A percentile compares a stretch with the other conserved stretches of the same genome.
phyloP scores from a whole-genome alignment of 1,140 invertebrate species.

The Schlechtendalia chinensis region DNA sequence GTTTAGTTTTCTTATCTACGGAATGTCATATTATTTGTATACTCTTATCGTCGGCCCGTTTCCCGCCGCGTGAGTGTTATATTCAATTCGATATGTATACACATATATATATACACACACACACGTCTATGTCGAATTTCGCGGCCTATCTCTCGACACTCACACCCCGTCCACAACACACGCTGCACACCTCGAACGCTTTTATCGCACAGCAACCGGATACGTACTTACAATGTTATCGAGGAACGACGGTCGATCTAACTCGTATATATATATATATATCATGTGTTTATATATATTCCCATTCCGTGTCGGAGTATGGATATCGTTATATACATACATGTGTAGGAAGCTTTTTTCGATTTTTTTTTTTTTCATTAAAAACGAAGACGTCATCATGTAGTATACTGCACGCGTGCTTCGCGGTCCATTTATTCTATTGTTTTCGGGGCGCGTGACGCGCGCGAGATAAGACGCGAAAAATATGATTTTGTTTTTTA shows the following conservation, averaged over 20 bases:
- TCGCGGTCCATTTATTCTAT: slow-evolving; percentile 29
- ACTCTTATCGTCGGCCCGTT: slow-evolving; percentile 7
- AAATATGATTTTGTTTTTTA: not conserved
- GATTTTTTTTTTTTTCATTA: slow-evolving; percentile 22
- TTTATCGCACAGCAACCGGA: slow-evolving; percentile 30
- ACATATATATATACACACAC: not conserved
- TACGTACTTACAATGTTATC: slow-evolving; percentile 44
- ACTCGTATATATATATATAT: not conserved
- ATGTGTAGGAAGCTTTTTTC: slow-evolving; percentile 12
- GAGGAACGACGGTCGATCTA: slow-evolving; percentile 41
- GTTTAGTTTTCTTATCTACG: slow-evolving; percentile 34
- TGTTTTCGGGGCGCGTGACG: not conserved
- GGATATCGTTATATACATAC: not conserved
- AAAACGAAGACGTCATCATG: not conserved
- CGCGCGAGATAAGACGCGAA: slow-evolving; percentile 3
- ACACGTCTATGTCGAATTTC: slow-evolving; percentile 52
- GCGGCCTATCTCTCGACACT: slow-evolving; percentile 51
- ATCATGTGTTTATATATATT: not conserved
- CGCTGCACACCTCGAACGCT: slow-evolving; percentile 57
- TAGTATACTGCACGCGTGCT: too few relatives aligned
- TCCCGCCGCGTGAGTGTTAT: not conserved
- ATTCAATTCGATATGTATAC: slow-evolving; percentile 26
- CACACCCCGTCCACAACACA: slow-evolving; percentile 55
- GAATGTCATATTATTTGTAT: slow-evolving; percentile 16
- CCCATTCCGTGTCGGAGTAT: not conserved